These are phyloP conservation scores for Calidris pugnax DNA, from an alignment of 2,113 vertebrate species.

Conservation along the genomic window DNA sequence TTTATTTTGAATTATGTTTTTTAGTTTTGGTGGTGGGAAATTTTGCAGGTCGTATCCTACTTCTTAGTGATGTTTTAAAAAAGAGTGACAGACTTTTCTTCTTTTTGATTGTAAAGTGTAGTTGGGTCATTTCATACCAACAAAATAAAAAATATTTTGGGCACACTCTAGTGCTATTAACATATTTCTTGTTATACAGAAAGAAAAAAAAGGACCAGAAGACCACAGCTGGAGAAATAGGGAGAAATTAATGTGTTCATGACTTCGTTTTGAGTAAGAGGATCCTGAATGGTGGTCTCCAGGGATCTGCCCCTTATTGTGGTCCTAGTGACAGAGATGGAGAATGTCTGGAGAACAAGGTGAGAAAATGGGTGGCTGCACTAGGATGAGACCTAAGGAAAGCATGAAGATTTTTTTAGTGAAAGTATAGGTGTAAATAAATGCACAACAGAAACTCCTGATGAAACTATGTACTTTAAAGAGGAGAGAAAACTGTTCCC, in stretches of 20 bases:
- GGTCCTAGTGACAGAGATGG: not conserved
- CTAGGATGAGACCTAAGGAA: not conserved
- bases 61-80: not conserved
- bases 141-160: not conserved
- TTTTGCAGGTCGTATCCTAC: not conserved
- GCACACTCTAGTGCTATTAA: not conserved
- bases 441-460: not conserved
- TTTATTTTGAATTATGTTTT: not conserved
- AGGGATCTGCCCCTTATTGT: not conserved
- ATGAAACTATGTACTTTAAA: not conserved
- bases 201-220: not conserved
- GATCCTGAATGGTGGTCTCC: not conserved
- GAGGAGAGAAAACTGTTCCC: not conserved
- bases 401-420: not conserved
- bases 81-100: accelerated
- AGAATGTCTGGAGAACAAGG: not conserved
- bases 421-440: not conserved
- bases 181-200: not conserved
- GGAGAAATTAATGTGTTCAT: not conserved
- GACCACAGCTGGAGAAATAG: not conserved
- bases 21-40: not conserved
- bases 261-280: not conserved
- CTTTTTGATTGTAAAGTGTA: not conserved
- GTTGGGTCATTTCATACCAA: not conserved
- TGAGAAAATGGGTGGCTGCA: not conserved